Evolutionary conservation across 2,797 vertebrate genomes (phyloP).

Genomic region (Hemitrygon akajei): DNA sequence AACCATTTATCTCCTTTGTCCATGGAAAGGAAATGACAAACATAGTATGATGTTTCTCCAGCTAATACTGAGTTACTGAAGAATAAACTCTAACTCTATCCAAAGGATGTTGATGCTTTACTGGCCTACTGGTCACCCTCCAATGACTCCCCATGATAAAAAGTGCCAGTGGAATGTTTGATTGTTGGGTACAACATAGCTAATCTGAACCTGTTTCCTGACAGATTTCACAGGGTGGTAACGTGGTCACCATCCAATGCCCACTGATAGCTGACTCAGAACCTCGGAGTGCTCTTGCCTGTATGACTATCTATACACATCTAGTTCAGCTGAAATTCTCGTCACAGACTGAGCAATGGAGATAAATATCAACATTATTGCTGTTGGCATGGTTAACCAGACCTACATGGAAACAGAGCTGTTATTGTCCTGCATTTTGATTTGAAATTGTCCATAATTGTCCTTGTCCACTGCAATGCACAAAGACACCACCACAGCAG

Average conservation of each 20-base stretch:
- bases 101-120: neutral
- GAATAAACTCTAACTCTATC: too few species aligned
- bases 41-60: neutral
- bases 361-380: neutral
- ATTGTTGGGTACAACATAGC: neutral
- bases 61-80: neutral
- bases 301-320: neutral
- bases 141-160: neutral
- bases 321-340: neutral
- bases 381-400: too few species aligned
- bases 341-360: neutral
- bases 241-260: neutral
- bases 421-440: too few species aligned
- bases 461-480: too few species aligned
- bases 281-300: too few species aligned
- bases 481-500: too few species aligned
- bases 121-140: neutral
- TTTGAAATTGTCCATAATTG: too few species aligned
- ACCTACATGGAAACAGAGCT: too few species aligned
- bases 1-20: neutral
- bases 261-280: neutral
- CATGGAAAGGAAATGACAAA: neutral
- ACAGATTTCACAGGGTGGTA: neutral
- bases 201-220: neutral
- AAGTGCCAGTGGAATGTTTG: neutral